Conservation (phyloP, 2,113 vertebrate genomes). For the Nestor notabilis region DNA sequence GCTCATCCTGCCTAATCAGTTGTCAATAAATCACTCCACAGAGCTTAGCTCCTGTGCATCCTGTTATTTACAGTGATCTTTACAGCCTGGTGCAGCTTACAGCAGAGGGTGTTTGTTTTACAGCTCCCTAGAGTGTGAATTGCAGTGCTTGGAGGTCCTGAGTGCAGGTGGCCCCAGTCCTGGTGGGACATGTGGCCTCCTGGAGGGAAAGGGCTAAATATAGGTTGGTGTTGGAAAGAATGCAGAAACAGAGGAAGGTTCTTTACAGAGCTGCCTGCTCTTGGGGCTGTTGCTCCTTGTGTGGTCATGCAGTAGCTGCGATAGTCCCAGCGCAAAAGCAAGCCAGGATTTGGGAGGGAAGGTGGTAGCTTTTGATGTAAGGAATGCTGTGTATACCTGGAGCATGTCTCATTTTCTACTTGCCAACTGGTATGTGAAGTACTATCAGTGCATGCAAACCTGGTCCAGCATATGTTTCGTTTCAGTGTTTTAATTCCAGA, state of each 20-base stretch:
- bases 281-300: not conserved
- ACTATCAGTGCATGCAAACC: not conserved
- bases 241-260: not conserved
- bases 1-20: not conserved
- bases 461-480: not conserved
- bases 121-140: not conserved
- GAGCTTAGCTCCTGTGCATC: not conserved
- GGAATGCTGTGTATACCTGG: not conserved
- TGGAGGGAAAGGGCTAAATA: not conserved
- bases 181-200: not conserved
- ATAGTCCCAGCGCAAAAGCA: not conserved
- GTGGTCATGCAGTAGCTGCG: not conserved
- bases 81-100: not conserved
- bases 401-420: not conserved
- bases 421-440: not conserved
- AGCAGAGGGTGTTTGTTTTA: not conserved
- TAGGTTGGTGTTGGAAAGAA: not conserved
- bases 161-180: accelerated
- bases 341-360: not conserved
- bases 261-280: not conserved
- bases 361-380: not conserved
- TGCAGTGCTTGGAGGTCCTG: not conserved
- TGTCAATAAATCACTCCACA: not conserved
- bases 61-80: not conserved
- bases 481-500: not conserved